Conservation (phyloP, 1,140 invertebrate genomes). For the Lepidurus arcticus region DNA sequence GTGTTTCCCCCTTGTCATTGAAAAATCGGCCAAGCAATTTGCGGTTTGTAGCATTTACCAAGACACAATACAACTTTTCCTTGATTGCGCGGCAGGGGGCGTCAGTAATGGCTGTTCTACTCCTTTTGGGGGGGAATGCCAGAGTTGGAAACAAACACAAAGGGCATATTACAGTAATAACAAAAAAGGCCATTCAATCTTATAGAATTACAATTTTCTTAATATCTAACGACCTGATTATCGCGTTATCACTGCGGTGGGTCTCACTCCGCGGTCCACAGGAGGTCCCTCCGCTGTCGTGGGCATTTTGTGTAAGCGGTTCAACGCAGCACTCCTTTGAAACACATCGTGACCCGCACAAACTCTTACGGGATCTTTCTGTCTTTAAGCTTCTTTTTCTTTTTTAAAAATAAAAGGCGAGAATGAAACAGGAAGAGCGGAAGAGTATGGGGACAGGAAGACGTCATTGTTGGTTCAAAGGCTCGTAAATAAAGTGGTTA, state of each 20-base stretch:
- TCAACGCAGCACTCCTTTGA: not conserved
- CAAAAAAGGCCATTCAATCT: not conserved
- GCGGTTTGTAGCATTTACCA: constrained; percentile 8
- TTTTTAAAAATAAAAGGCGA: not conserved
- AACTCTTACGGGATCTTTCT: not conserved
- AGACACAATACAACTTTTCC: constrained; percentile 1
- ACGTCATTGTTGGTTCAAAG: not conserved
- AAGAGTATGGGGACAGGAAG: not conserved
- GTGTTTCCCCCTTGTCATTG: not conserved
- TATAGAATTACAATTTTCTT: constrained; percentile 8
- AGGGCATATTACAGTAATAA: not conserved
- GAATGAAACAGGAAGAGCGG: not conserved
- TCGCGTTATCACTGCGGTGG: constrained; percentile 20
- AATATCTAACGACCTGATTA: constrained; percentile 22
- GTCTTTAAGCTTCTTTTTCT: too few species aligned
- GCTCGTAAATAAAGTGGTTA: constrained; percentile 2
- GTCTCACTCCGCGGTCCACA: not conserved
- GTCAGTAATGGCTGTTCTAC: not conserved
- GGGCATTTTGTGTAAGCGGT: not conserved
- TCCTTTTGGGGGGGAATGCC: not conserved
- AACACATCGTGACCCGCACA: not conserved
- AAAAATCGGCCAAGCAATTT: constrained; percentile 2
- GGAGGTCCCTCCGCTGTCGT: not conserved
- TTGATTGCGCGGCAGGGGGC: not conserved
- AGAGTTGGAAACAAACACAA: constrained; percentile 12